Percentiles rank a stretch among this genome's conserved stretches.
Conservation (phyloP, 2,888 invertebrate species). For the Luffia ferchaultella region DNA sequence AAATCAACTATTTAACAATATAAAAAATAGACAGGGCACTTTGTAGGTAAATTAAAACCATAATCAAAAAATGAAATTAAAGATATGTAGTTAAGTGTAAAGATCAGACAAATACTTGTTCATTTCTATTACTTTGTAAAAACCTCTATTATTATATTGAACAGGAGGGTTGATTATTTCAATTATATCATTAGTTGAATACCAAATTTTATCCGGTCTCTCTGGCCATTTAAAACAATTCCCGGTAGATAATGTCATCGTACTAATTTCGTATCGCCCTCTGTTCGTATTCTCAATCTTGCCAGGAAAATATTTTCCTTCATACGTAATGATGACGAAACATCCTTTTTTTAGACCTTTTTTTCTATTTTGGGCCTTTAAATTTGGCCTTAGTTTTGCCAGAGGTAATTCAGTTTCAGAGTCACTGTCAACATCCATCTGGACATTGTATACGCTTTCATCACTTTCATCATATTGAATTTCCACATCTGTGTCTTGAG, state of each 20-base stretch:
- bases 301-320: conserved; percentile 15
- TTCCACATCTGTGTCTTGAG: not conserved
- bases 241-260: conserved; percentile 12
- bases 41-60: too few species aligned
- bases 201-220: conserved; percentile 15
- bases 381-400: not conserved
- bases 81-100: too few species aligned
- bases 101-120: conserved; percentile 14
- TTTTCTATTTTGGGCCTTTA: not conserved
- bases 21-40: too few species aligned
- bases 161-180: conserved; percentile 10
- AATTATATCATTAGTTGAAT: conserved; percentile 10
- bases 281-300: conserved; percentile 14
- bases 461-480: not conserved
- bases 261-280: conserved; percentile 14
- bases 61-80: too few species aligned
- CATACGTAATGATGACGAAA: conserved; percentile 13
- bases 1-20: too few species aligned
- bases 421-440: not conserved
- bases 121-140: conserved; percentile 13
- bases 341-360: not conserved
- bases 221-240: conserved; percentile 16
- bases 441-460: not conserved
- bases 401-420: not conserved
- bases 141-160: conserved; percentile 13